Base-by-base conservation (phyloP, 2,113 vertebrate species). In the Passerina amoena region DNA sequence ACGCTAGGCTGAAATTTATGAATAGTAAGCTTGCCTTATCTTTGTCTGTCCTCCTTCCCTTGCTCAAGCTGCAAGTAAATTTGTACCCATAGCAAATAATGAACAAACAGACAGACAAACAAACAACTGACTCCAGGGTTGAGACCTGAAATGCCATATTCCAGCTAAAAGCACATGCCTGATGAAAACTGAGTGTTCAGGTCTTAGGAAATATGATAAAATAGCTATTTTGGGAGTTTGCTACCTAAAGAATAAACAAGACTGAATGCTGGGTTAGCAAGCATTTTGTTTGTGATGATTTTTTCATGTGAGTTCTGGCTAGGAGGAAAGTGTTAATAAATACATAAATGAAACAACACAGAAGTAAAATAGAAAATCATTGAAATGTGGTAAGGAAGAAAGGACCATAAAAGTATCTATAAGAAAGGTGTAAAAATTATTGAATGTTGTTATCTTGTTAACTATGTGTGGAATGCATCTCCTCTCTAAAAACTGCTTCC, bases 1-100 rank as follows among this genome's bases (percentile, higher is more conserved):
- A 88, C 12, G 14, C 76, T 92, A 82, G 78, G 87, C 54, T 77
- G 68, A 88, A 94, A 82, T 71, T 90, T 94, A 86, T 78, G 84
- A 95, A 96, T 73, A 97, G 71, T 65, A 82, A 90, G 42, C 45
- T 42, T 75, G 47, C 73, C 42, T 84, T 23, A 85, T 82, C 48
- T 96, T 92, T 70, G 42, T 53, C 63, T 64, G 23, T 42, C 48
- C 60, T 84, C 64, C 40, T 84, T 82, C 42, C 23, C 31, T 59
- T 79, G 38, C 25, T 50, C 51, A 71, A 16, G 31, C 45, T 69
- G 30, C 79, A 72, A 85, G 51, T 37, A 69, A 56, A 54, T 45
- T 44, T 69, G 21, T 27, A 69, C 24, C 40, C 30, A 44, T 27
- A 27, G 51, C 22, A 65, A 47, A 53, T 45, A 65, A 50, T 13